Conservation (phyloP, 64 coral and sea anemone genomes). For the Pocillopora verrucosa region DNA sequence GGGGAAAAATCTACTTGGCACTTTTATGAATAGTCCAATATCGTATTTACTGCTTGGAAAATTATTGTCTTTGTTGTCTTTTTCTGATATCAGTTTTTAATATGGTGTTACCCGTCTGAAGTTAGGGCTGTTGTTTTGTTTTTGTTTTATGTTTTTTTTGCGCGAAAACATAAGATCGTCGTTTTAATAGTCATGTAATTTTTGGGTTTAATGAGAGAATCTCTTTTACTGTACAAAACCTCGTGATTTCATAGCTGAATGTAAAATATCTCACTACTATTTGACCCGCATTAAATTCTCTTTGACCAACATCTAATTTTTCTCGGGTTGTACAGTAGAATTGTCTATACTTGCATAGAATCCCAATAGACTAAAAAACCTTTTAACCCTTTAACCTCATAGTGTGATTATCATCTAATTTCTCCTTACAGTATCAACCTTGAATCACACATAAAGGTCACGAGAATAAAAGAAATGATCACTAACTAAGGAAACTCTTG, state of each 20-base stretch:
- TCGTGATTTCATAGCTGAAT: slow-evolving; percentile 6
- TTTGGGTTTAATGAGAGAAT: too few species aligned
- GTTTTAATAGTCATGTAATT: too few species aligned
- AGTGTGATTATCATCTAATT: too few species aligned
- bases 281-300: background rate
- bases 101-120: too few species aligned
- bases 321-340: background rate
- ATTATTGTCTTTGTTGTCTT: background rate
- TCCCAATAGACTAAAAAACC: background rate
- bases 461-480: too few species aligned
- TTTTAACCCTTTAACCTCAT: too few species aligned
- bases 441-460: too few species aligned
- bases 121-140: background rate
- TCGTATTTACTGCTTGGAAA: background rate
- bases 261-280: background rate
- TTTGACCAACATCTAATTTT: background rate
- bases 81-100: background rate
- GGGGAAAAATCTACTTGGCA: background rate
- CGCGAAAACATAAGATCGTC: background rate
- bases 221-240: too few species aligned
- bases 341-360: background rate
- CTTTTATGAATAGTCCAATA: background rate
- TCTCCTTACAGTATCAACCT: too few species aligned
- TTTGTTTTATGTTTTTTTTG: background rate
- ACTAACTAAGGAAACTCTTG: too few species aligned